A percentile compares a stretch with the other conserved stretches of the same genome.
These are phyloP conservation scores for Dicentrarchus labrax DNA, from an alignment of 2,113 vertebrate species.

Conservation along the genomic window DNA sequence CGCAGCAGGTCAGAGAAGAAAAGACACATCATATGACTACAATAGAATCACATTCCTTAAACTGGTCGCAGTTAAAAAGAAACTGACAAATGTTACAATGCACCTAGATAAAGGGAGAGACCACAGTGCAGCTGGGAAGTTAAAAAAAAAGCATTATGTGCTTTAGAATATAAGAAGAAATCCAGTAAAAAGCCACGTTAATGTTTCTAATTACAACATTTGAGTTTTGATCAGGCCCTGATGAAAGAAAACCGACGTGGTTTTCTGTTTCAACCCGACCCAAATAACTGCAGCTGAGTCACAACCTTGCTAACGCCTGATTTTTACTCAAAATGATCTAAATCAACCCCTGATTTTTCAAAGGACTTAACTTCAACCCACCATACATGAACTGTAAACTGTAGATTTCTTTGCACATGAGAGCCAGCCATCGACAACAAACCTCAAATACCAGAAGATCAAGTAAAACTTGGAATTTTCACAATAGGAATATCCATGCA, in stretches of 20 bases:
- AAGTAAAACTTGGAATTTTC: background rate
- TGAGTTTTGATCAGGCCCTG: too few species aligned
- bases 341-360: background rate
- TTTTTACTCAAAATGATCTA: background rate
- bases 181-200: background rate
- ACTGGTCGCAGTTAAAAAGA: slow-evolving; percentile 31
- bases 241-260: background rate
- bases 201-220: background rate
- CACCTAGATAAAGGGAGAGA: background rate
- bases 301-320: background rate
- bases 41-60: slow-evolving; percentile 64
- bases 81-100: background rate
- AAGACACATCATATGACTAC: slow-evolving; percentile 61
- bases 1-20: slow-evolving; percentile 43
- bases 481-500: background rate
- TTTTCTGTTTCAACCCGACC: background rate
- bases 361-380: background rate
- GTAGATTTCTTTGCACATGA: background rate
- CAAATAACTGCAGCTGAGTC: background rate
- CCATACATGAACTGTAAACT: background rate
- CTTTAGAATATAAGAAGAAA: background rate
- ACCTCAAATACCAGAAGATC: background rate
- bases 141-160: background rate
- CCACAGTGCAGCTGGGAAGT: background rate
- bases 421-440: background rate